Evolutionary conservation across 2,113 vertebrate genomes (phyloP).

Genomic region (Sinocyclocheilus anophthalmus): DNA sequence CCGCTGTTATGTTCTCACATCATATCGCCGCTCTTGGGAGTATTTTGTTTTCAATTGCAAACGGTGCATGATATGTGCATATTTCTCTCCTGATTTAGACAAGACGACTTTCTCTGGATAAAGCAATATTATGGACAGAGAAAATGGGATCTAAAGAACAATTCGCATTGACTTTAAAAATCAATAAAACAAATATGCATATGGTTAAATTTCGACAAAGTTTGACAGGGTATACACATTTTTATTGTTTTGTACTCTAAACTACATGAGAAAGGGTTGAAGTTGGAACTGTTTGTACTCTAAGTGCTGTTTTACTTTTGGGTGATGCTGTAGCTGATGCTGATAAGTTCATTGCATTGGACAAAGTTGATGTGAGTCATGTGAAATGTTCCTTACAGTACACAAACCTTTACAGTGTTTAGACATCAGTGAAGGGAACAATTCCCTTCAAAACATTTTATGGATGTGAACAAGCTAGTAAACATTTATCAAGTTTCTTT

Average conservation of each 20-base stretch:
- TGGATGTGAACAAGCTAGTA: not conserved
- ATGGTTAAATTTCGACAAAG: no score
- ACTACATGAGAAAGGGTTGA: not conserved
- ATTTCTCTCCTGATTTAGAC: no score
- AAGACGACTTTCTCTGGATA: no score
- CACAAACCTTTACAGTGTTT: slow-evolving; percentile 14
- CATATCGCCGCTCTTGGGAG: no score
- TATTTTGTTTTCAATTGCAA: no score
- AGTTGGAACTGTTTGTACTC: not conserved
- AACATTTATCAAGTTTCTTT: not conserved
- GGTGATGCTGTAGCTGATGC: not conserved
- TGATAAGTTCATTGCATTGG: not conserved
- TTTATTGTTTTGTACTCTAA: not conserved
- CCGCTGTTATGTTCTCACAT: no score
- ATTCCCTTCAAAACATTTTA: not conserved
- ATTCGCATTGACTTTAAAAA: no score
- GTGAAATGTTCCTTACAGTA: not conserved
- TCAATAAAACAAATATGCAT: no score
- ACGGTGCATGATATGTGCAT: no score
- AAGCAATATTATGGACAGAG: no score
- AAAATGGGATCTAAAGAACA: no score
- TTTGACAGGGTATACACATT: no score
- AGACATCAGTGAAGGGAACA: not conserved
- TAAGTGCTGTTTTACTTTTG: not conserved
- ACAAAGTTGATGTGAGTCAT: slow-evolving; percentile 10